Evolutionary conservation across 2,797 vertebrate species (phyloP).

Genomic region (Rhabdomys pumilio): DNA sequence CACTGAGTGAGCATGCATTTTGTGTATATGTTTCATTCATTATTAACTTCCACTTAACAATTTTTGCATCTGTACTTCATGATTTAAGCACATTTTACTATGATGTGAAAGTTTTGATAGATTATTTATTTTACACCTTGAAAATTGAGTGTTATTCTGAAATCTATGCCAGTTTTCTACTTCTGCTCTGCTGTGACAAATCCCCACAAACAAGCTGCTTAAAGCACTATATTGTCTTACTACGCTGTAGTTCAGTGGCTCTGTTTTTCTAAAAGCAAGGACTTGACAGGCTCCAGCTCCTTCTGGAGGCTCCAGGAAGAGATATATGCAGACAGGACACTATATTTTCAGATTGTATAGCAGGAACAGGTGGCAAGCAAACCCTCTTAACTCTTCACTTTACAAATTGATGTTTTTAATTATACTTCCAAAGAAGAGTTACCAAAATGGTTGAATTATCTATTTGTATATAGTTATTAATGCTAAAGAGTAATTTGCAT

Average conservation of each 20-base stretch:
- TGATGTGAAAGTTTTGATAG: background rate
- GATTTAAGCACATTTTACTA: background rate
- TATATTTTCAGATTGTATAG: background rate
- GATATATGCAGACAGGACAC: no score
- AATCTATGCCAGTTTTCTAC: background rate
- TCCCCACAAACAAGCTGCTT: background rate
- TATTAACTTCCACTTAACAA: background rate
- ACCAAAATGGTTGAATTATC: background rate
- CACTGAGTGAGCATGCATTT: background rate
- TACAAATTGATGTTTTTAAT: background rate
- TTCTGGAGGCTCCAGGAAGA: background rate
- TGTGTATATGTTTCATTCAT: background rate
- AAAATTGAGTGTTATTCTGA: background rate
- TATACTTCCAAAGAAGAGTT: background rate
- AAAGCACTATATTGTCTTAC: background rate
- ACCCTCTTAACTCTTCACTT: background rate
- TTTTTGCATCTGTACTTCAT: background rate
- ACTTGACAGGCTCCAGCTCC: background rate
- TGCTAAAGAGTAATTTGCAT: conserved; percentile 8
- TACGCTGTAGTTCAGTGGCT: background rate
- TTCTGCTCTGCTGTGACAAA: background rate
- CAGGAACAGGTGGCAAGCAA: background rate
- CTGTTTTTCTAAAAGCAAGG: background rate
- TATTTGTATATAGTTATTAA: background rate
- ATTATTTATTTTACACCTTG: background rate